Conservation (phyloP, 2,888 invertebrate genomes). For the Rhamphomyia laevipes region DNA sequence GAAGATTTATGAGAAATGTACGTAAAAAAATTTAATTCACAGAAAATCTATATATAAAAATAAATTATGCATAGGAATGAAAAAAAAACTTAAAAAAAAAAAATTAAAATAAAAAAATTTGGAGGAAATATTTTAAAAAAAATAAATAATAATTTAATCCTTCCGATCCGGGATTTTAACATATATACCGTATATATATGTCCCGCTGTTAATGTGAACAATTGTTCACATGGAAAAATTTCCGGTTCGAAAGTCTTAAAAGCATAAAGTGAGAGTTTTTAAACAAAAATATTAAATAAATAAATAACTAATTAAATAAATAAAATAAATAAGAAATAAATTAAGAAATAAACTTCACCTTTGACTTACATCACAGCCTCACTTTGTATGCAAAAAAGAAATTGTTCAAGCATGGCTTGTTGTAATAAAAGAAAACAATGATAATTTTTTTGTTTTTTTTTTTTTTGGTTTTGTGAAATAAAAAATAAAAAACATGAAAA, state of each 20-base stretch:
- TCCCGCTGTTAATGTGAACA: too few relatives aligned
- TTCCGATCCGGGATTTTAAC: too few relatives aligned
- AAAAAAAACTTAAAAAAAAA: too few relatives aligned
- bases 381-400: constrained; percentile 16
- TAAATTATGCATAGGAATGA: too few relatives aligned
- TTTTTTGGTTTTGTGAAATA: not conserved
- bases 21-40: not conserved
- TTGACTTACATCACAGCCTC: constrained; percentile 15
- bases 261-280: not conserved
- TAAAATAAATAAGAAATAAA: constrained; percentile 3
- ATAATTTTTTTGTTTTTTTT: not conserved
- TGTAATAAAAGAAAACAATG: not conserved
- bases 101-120: too few relatives aligned
- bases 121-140: too few relatives aligned
- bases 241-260: too few relatives aligned
- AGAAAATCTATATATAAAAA: not conserved
- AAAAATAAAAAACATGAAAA: not conserved
- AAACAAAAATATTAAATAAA: constrained; percentile 3
- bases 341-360: constrained; percentile 13
- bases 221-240: too few relatives aligned
- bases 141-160: not conserved
- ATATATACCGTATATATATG: too few relatives aligned
- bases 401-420: constrained; percentile 11
- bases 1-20: not conserved
- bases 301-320: constrained; percentile 2